A percentile compares a stretch with the other conserved stretches of the same genome.
phyloP scores from a whole-genome alignment of 2,797 vertebrate species.

The Trematomus bernacchii region DNA sequence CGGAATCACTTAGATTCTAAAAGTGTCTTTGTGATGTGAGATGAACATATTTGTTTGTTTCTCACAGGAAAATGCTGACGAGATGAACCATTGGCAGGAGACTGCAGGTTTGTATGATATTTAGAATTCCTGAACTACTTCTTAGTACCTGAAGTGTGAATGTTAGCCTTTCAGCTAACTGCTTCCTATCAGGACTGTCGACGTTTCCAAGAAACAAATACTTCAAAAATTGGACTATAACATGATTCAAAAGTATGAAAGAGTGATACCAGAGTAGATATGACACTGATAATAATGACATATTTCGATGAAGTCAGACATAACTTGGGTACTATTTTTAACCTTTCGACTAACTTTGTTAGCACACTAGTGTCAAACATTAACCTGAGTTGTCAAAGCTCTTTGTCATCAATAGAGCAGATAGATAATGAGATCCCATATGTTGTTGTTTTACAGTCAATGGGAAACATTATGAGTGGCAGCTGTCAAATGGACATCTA shows the following conservation, averaged over 20 bases:
- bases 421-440: not conserved
- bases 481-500: constrained; percentile 44
- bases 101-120: constrained; percentile 28
- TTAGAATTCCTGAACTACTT: not conserved
- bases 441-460: constrained; percentile 40
- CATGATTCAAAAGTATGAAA: not conserved
- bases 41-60: not conserved
- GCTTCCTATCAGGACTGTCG: no score
- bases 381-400: not conserved
- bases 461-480: constrained; percentile 74
- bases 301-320: not conserved
- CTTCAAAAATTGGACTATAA: not conserved
- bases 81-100: fast-evolving
- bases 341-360: no score
- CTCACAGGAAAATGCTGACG: not conserved
- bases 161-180: no score
- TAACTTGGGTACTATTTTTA: not conserved
- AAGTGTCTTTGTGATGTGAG: not conserved
- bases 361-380: not conserved
- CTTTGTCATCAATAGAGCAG: not conserved
- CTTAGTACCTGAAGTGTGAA: not conserved
- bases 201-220: not conserved
- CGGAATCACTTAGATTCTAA: not conserved
- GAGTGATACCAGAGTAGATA: not conserved
- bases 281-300: not conserved